Base-by-base conservation (phyloP, 2,797 vertebrate genomes). In the Neopelma chrysocephalum region DNA sequence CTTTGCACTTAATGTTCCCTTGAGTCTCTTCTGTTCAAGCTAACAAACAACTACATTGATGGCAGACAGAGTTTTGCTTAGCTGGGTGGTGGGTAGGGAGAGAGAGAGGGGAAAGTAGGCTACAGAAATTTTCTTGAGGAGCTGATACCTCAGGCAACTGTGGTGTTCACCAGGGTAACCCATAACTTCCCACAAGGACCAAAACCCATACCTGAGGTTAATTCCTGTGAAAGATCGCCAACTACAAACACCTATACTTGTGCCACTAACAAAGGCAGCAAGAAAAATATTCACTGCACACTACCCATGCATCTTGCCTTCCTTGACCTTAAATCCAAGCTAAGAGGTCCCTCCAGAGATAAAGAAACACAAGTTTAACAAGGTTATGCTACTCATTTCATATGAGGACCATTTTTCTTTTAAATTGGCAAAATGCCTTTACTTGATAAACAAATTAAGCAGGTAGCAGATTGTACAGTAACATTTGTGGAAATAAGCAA, bases 131-230 rank as follows among this genome's bases (percentile, higher is more conserved):
- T 40, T 78, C n/a, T 25, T 27, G 32, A 42, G 14, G 16, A 95
- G 36, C 10, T 18, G 36, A 36, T 19, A 51, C 14, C 11, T 70
- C 36, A 7, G 6, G 3, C 50, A 82, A 73, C 20, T n/a, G 56
- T 2, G 0, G 13, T 15, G 26, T 21, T 77, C 43, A n/a, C 22
- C 9, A 3, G 6, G 16, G 3, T 10, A 48, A 70, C 4, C 10
- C 16, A 2, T 7, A 89, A 68, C 10, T 68, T 48, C 65, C 4
- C 2, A 3, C 12, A 42, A 71, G 50, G 27, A 48, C 14, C 15
- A 77, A 76, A 91, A 56, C 3, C 7, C 5, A 0, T 9, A 16
- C 2, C 4, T 9, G 11, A 84, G 13, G 16, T 60, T 57, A 87
- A 75, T 23, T 4, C 15, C 29, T 11, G 8, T 6, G 26, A 47